Conservation (phyloP, 1,140 invertebrate species). For the Eufriesea mexicana region DNA sequence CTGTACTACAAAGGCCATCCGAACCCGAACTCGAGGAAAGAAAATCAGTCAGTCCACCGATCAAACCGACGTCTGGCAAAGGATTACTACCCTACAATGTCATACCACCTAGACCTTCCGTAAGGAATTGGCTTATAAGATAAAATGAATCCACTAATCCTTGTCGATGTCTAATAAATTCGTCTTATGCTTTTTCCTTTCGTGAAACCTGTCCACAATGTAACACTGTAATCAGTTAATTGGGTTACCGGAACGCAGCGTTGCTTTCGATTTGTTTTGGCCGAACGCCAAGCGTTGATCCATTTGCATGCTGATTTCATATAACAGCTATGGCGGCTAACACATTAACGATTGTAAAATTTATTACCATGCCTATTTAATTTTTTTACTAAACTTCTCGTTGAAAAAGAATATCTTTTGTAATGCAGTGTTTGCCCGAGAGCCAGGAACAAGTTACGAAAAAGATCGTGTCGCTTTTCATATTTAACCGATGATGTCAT, state of each 20-base stretch:
- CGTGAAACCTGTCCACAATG: neutral
- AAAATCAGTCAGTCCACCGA: conserved; percentile 72
- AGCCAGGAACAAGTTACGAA: neutral
- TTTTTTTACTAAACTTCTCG: neutral
- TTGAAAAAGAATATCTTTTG: neutral
- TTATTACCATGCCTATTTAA: neutral
- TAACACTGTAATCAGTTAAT: conserved; percentile 32
- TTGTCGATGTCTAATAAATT: neutral
- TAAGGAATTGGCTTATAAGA: conserved; percentile 67
- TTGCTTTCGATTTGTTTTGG: conserved; percentile 49
- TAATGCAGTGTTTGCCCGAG: too few relatives aligned
- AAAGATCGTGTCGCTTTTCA: neutral
- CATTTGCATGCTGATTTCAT: conserved; percentile 49
- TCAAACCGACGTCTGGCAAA: conserved; percentile 84
- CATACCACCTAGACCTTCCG: conserved; percentile 90
- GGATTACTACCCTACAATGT: conserved; percentile 93
- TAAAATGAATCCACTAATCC: neutral
- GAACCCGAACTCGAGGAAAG: conserved; percentile 70
- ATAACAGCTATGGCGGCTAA: conserved; percentile 8
- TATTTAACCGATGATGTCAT: conserved; percentile 44
- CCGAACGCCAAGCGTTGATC: conserved; percentile 27
- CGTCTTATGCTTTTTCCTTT: neutral
- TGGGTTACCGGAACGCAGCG: conserved; percentile 50
- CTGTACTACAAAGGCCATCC: conserved; percentile 73
- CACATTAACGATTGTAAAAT: neutral